A percentile compares a stretch with the other conserved stretches of the same genome.
These are phyloP conservation scores for Myotis davidii DNA, from an alignment of 2,113 vertebrate species.

Conservation along the genomic window DNA sequence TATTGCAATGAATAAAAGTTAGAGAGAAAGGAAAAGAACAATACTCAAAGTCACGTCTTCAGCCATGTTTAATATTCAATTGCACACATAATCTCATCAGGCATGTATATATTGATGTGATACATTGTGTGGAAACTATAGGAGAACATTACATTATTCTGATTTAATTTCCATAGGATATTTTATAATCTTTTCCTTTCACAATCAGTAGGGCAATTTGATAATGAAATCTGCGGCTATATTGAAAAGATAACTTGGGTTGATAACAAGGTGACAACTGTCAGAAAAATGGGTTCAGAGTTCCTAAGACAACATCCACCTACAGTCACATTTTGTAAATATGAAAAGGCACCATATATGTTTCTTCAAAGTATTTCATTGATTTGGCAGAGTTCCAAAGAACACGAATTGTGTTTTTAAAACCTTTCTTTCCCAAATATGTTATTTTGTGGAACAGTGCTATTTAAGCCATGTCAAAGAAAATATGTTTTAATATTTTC, in stretches of 20 bases:
- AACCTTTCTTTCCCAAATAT: not conserved
- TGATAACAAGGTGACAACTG: not conserved
- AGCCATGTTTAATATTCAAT: constrained; percentile 31
- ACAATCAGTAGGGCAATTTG: constrained; percentile 1
- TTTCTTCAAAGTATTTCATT: constrained; percentile 23
- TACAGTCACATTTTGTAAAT: not conserved
- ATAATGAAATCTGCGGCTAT: not conserved
- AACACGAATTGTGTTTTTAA: not conserved
- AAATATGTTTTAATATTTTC: constrained; percentile 39
- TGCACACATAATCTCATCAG: constrained; percentile 44
- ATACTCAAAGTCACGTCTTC: constrained; percentile 35
- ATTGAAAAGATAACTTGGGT: not conserved
- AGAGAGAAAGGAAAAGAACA: constrained; percentile 11
- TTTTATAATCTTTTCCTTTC: not conserved
- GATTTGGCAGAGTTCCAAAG: not conserved
- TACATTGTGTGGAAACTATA: not conserved
- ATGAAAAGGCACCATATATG: not conserved
- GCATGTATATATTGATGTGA: not conserved
- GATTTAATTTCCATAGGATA: not conserved
- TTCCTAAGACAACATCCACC: not conserved
- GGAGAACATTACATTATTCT: not conserved
- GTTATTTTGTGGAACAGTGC: constrained; percentile 1
- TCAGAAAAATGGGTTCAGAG: not conserved
- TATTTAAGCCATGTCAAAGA: not conserved
- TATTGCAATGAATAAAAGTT: constrained; percentile 38